Conservation (phyloP, 2,888 invertebrate genomes). For the Altica lythri region DNA sequence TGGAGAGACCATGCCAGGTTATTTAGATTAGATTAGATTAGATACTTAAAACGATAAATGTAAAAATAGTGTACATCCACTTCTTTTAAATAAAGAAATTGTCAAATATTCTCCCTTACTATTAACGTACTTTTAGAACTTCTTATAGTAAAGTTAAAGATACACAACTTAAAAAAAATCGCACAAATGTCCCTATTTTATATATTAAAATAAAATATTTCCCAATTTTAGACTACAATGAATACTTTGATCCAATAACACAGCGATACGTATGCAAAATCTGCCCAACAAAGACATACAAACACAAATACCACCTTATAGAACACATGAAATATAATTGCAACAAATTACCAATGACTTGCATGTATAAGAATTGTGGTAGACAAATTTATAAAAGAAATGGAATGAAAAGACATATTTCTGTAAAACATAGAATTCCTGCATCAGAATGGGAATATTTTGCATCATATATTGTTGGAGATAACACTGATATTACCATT, state of each 20-base stretch:
- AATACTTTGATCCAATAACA: background rate
- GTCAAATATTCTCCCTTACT: too few relatives aligned
- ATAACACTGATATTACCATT: background rate
- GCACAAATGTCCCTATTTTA: too few relatives aligned
- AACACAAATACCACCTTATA: constrained; percentile 26
- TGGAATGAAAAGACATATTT: constrained; percentile 38
- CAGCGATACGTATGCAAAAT: constrained; percentile 8
- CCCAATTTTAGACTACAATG: too few relatives aligned
- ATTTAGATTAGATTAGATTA: too few relatives aligned
- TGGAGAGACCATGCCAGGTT: too few relatives aligned
- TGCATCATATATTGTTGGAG: background rate
- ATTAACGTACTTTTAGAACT: too few relatives aligned
- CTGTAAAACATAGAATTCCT: background rate
- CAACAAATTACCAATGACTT: constrained; percentile 24
- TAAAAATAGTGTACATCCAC: too few relatives aligned
- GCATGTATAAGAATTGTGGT: constrained; percentile 29
- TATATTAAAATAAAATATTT: too few relatives aligned
- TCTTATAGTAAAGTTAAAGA: too few relatives aligned
- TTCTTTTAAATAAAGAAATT: too few relatives aligned
- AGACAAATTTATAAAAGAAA: constrained; percentile 36
- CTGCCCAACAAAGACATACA: constrained; percentile 26
- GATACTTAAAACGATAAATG: too few relatives aligned
- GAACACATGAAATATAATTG: constrained; percentile 35
- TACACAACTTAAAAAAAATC: too few relatives aligned
- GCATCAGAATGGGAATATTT: constrained; percentile 10